Percentiles rank a stretch among this genome's conserved stretches.
Conservation (phyloP, 2,797 vertebrate genomes). For the Myotis myotis region DNA sequence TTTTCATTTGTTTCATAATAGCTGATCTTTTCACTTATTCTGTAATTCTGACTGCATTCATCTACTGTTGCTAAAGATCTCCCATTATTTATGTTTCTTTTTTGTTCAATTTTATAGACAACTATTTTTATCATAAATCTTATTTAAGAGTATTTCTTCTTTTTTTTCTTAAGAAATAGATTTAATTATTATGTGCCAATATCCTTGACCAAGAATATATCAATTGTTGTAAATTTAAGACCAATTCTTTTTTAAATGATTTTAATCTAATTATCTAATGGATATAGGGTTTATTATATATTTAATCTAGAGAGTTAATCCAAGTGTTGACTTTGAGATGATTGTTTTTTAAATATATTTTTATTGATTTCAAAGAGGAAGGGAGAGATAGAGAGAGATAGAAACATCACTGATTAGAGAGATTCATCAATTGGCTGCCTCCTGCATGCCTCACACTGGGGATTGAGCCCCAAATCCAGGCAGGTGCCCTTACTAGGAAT, state of each 20-base stretch:
- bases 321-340: neutral
- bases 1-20: neutral
- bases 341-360: neutral
- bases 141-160: neutral
- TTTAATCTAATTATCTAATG: neutral
- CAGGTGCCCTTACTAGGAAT: no score
- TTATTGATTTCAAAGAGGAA: no score
- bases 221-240: neutral
- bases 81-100: neutral
- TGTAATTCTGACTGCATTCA: neutral
- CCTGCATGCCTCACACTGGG: no score
- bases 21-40: neutral
- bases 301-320: neutral
- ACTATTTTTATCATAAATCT: neutral
- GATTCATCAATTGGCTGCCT: no score
- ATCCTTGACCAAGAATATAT: neutral
- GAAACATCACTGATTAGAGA: no score
- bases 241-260: neutral
- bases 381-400: no score
- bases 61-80: neutral
- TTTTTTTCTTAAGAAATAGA: neutral
- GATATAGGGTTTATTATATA: neutral
- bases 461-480: no score
- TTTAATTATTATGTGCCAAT: neutral
- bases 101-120: neutral